These are phyloP conservation scores for Panurus biarmicus DNA, from an alignment of 2,113 vertebrate species.

Conservation along the genomic window DNA sequence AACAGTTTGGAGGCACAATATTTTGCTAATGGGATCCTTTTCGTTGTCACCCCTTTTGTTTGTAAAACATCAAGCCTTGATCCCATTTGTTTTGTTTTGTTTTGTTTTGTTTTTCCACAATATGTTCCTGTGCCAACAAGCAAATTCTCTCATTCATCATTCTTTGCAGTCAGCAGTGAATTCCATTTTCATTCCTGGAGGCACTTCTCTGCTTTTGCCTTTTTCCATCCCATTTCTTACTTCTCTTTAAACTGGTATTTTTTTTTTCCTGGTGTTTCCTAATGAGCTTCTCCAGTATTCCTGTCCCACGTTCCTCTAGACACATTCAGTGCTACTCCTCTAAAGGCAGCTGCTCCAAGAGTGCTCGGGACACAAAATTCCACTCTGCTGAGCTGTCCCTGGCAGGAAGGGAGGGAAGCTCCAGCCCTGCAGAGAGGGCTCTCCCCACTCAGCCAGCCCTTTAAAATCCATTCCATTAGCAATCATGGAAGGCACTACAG, in stretches of 20 bases:
- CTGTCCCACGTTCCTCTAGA: background rate
- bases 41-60: background rate
- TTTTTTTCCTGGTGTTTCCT: background rate
- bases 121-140: background rate
- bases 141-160: slow-evolving; percentile 4
- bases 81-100: background rate
- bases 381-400: background rate
- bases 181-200: background rate
- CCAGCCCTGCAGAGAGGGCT: background rate
- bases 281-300: background rate
- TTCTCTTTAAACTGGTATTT: background rate
- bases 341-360: background rate
- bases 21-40: background rate
- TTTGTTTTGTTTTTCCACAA: background rate
- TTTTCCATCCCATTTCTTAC: background rate
- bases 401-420: background rate
- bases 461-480: slow-evolving; percentile 15
- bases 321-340: background rate
- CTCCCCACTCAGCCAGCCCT: background rate
- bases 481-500: slow-evolving; percentile 1
- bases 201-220: background rate
- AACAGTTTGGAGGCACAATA: background rate
- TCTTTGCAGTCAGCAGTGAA: background rate
- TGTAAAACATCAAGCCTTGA: background rate
- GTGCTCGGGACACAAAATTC: background rate